phyloP scores from a whole-genome alignment of 2,113 vertebrate genomes.

The human (Homo sapiens) region GRCh38 chr1:186285001-186285500 shows the following conservation, averaged over 20 bases:
- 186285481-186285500: background rate
- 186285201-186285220: background rate
- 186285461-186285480: background rate
- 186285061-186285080: background rate
- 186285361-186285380: background rate
- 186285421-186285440: background rate
- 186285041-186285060: background rate
- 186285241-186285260: background rate
- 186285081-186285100: background rate
- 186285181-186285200: background rate
- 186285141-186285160: background rate
- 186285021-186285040: background rate
- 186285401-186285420: background rate
- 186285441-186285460: background rate
- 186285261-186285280: background rate
- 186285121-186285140: background rate
- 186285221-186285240: background rate
- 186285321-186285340: background rate
- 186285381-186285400: background rate
- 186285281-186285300: background rate
- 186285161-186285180: background rate
- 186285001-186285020: background rate
- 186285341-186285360: background rate
- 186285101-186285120: background rate
- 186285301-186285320: background rate